A percentile compares a stretch with the other conserved stretches of the same genome.
phyloP scores from a whole-genome alignment of 1,140 invertebrate species.

The Cydia fagiglandana region DNA sequence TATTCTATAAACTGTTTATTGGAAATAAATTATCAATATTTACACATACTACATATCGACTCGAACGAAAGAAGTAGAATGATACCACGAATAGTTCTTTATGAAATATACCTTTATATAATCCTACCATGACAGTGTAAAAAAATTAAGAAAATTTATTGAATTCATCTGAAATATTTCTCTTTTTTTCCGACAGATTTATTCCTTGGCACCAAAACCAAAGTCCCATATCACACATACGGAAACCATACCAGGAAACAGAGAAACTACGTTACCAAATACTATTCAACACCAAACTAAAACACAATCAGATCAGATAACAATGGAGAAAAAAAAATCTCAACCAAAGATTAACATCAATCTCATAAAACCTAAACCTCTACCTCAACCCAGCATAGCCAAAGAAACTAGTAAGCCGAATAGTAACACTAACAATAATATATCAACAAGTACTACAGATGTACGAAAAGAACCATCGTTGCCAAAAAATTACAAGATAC shows the following conservation, averaged over 20 bases:
- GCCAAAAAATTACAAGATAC: conserved; percentile 1
- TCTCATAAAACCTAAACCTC: neutral
- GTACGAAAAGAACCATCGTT: neutral
- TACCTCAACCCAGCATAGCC: neutral
- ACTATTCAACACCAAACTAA: neutral
- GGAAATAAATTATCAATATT: no score
- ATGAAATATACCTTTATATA: no score
- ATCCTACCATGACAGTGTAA: no score
- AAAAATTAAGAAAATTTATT: no score
- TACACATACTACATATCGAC: no score
- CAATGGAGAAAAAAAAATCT: neutral
- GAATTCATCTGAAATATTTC: neutral
- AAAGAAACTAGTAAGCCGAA: neutral
- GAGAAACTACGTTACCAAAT: neutral
- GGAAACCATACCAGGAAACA: neutral
- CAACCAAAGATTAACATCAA: conserved; percentile 1
- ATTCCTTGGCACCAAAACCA: neutral
- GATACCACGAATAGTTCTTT: no score
- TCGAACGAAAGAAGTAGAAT: no score
- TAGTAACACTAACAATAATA: neutral
- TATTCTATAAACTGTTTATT: no score
- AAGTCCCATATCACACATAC: neutral
- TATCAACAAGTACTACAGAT: neutral
- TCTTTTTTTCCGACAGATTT: conserved; percentile 3
- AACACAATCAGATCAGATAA: neutral